Evolutionary conservation across 2,113 vertebrate genomes (phyloP).

Genomic region (Sebastes fasciatus): DNA sequence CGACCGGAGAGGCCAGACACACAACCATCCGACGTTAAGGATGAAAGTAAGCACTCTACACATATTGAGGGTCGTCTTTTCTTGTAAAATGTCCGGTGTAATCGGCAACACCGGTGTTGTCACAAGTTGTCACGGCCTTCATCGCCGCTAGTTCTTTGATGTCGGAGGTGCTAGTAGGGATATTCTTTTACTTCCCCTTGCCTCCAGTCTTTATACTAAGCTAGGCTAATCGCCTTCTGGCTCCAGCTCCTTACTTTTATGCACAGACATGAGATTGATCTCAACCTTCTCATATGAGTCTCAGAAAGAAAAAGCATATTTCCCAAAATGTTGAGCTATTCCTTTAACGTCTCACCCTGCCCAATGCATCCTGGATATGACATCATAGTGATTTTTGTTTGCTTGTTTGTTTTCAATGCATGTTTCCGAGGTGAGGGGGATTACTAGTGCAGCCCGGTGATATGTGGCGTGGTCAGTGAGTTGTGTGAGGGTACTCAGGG

Average conservation of each 20-base stretch:
- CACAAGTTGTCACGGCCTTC: too few relatives aligned
- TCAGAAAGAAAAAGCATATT: not conserved
- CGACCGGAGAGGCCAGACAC: too few relatives aligned
- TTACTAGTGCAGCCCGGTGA: slow-evolving; percentile 58
- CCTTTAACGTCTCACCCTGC: slow-evolving; percentile 20
- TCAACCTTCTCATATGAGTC: not conserved
- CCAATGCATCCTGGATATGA: slow-evolving; percentile 55
- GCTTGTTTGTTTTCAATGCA: not conserved
- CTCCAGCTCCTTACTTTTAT: not conserved
- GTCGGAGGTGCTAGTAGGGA: too few relatives aligned
- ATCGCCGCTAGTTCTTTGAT: too few relatives aligned
- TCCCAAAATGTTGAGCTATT: slow-evolving; percentile 34
- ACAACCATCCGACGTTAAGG: too few relatives aligned
- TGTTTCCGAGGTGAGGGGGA: slow-evolving; percentile 21
- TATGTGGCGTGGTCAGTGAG: slow-evolving; percentile 73
- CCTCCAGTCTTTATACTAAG: slow-evolving; percentile 1
- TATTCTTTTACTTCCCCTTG: not conserved
- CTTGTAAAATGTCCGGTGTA: too few relatives aligned
- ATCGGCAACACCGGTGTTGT: too few relatives aligned
- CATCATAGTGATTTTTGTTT: slow-evolving; percentile 26
- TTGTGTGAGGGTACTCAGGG: slow-evolving; percentile 84
- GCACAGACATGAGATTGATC: not conserved
- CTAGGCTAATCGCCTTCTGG: not conserved
- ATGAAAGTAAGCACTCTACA: too few relatives aligned
- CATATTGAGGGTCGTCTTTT: too few relatives aligned